Conservation (phyloP, 92 coral and sea anemone genomes). For the Ricordea florida region DNA sequence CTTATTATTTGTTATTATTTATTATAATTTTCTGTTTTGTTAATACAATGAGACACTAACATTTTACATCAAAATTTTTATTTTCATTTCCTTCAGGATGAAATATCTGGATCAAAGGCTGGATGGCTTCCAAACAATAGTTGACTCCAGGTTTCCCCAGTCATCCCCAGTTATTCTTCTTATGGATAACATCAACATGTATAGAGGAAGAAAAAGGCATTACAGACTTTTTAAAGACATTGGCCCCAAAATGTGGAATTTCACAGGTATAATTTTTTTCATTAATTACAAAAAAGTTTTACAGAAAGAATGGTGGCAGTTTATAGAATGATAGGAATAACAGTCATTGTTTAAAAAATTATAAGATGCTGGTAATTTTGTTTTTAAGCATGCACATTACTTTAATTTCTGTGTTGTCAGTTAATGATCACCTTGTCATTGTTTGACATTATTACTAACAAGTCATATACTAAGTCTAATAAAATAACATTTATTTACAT, state of each 20-base stretch:
- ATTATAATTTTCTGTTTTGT: too few relatives aligned
- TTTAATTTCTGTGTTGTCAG: too few relatives aligned
- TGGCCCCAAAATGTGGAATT: slow-evolving; percentile 69
- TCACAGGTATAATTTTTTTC: slow-evolving; percentile 42
- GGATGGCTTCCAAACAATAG: background rate
- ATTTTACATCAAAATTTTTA: too few relatives aligned
- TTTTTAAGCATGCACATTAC: too few relatives aligned
- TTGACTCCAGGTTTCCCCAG: background rate
- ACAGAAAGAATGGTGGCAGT: slow-evolving; percentile 24
- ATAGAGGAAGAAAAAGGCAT: slow-evolving; percentile 49
- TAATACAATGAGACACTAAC: too few relatives aligned
- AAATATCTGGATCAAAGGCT: slow-evolving; percentile 6
- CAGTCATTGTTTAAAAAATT: too few relatives aligned
- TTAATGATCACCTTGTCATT: too few relatives aligned
- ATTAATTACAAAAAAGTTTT: slow-evolving; percentile 17
- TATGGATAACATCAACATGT: slow-evolving; percentile 57
- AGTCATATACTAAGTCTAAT: too few relatives aligned
- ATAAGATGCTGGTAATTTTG: too few relatives aligned
- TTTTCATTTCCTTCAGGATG: background rate
- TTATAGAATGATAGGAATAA: slow-evolving; percentile 16
- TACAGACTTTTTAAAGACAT: slow-evolving; percentile 25
- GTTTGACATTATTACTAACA: too few relatives aligned
- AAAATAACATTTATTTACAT: too few relatives aligned
- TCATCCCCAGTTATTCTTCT: slow-evolving; percentile 33
- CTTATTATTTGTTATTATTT: too few relatives aligned